Evolutionary conservation across 2,888 invertebrate genomes (phyloP).

Genomic region (Argynnis bischoffii): DNA sequence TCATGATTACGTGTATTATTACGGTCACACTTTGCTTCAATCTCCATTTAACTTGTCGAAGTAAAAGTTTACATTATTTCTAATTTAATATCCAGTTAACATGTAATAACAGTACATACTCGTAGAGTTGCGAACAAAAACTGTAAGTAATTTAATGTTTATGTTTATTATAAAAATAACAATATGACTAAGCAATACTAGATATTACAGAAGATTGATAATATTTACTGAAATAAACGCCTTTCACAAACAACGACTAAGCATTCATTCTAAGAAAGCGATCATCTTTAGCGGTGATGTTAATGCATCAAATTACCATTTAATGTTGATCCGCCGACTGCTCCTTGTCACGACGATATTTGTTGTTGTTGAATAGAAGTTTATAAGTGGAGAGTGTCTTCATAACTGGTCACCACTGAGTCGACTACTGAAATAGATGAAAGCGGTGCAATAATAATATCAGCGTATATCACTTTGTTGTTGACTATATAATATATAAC

Average conservation of each 20-base stretch:
- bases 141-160: too few relatives aligned
- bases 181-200: neutral
- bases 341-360: conserved; percentile 48
- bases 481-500: conserved; percentile 49
- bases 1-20: conserved; percentile 22
- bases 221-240: conserved; percentile 12
- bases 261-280: conserved; percentile 50
- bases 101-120: too few relatives aligned
- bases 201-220: conserved; percentile 4
- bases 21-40: conserved; percentile 15
- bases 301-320: conserved; percentile 54
- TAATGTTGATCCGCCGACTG: conserved; percentile 50
- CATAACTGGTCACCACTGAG: conserved; percentile 58
- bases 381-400: conserved; percentile 47
- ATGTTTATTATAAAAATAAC: too few relatives aligned
- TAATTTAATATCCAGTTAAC: too few relatives aligned
- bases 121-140: too few relatives aligned
- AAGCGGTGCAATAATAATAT: conserved; percentile 78
- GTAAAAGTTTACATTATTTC: neutral
- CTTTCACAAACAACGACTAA: conserved; percentile 38
- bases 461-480: conserved; percentile 72
- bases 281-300: conserved; percentile 53
- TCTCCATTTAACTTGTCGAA: conserved; percentile 15
- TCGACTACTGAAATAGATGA: conserved; percentile 73
- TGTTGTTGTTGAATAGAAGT: conserved; percentile 51